Base-by-base conservation (phyloP, 1,140 invertebrate genomes). In the Dysdera silvatica region DNA sequence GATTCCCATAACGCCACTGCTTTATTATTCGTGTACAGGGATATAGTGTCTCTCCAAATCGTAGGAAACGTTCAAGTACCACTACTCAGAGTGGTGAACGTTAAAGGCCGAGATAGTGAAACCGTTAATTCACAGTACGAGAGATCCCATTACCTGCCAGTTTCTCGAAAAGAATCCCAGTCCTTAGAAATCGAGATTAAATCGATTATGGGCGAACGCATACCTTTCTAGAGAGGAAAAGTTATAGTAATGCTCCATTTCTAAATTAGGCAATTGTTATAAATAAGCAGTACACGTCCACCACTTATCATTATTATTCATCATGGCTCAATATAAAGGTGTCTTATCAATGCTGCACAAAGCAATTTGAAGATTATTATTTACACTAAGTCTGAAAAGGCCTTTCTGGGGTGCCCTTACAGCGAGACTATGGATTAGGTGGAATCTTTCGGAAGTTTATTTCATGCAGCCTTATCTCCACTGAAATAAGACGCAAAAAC, bases 321-420 rank as follows among this genome's bases (percentile, higher is more conserved):
- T n/a, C n/a, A 20, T 18, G 14, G 4, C 8, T n/a, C 3, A 52
- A 41, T 10, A 43, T 61, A 29, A 7, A n/a, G 7, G 28, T 23
- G 24, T 28, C 47, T 49, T 49, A 49, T 24, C 24, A 23, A 7
- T 49, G 23, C 6, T 49, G 47, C 29, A 23, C 47, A 6, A 49
- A 28, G 29, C 24, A 49, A 28, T 49, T 49, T 53, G 51, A 53
- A 53, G 33, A 53, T 37, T 53, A 53, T 53, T 53, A 53, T 10
- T 12, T 4, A 31, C 7, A 18, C 16, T 32, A 10, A 53, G 31
- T 33, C 16, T 28, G 51, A 5, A 37, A 53, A 7, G 51, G 51
- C 7, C 31, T 53, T 5, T 16, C 51, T 32, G 51, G 29, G 35
- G 28, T 26, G 4, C 6, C 20, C 23, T 32, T 53, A n/a, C 51